Percentiles rank a stretch among this genome's conserved stretches.
These are phyloP conservation scores for Callaeas wilsoni DNA, from an alignment of 2,113 vertebrate species.

Conservation along the genomic window DNA sequence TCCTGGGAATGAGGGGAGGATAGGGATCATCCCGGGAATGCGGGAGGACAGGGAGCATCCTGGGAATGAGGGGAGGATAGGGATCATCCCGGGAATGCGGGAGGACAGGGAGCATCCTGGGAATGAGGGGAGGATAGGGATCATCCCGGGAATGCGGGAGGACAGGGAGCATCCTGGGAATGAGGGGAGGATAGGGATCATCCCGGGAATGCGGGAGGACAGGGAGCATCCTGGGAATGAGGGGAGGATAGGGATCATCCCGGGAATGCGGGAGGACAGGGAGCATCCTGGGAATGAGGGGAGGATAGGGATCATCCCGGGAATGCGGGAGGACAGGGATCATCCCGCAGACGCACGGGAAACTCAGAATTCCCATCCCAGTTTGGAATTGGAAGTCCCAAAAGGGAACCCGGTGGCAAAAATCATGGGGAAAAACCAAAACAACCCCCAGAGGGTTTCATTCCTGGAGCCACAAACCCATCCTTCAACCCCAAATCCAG, in stretches of 20 bases:
- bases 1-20: neutral
- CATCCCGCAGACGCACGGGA: no score
- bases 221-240: neutral
- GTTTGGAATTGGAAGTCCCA: no score
- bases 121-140: neutral
- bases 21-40: rapidly evolving
- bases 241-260: no score
- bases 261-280: rapidly evolving
- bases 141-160: no score
- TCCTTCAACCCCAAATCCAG: neutral
- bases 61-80: no score
- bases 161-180: no score
- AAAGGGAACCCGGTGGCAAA: neutral
- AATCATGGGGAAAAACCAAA: neutral
- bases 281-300: neutral
- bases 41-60: neutral
- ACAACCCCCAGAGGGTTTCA: rapidly evolving
- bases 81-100: no score
- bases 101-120: rapidly evolving
- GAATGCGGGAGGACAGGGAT: no score
- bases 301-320: neutral
- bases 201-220: neutral
- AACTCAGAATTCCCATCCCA: neutral
- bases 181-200: neutral
- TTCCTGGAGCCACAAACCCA: neutral